These are phyloP conservation scores for Heterodera schachtii DNA, from an alignment of 1,140 invertebrate genomes.

Conservation along the genomic window DNA sequence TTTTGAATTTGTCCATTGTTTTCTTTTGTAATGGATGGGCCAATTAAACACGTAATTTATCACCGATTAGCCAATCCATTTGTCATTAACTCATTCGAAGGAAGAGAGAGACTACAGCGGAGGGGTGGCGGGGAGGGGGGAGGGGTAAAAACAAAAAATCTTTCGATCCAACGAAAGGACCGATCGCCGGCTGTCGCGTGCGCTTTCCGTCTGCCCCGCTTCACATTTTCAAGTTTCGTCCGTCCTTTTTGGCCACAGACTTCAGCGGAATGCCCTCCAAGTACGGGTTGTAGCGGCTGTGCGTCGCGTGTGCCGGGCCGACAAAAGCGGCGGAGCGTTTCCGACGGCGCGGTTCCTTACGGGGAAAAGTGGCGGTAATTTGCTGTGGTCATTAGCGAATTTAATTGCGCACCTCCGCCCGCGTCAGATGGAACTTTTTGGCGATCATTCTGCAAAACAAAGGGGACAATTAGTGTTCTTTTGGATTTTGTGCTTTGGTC, in stretches of 20 bases:
- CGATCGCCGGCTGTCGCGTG: background rate
- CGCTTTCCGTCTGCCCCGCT: background rate
- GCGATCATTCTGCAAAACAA: slow-evolving; percentile 71
- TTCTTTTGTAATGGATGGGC: no score
- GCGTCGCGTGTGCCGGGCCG: slow-evolving; percentile 38
- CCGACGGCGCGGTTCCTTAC: slow-evolving; percentile 54
- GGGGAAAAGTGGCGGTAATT: slow-evolving; percentile 4
- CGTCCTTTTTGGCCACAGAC: slow-evolving; percentile 67
- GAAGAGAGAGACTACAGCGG: background rate
- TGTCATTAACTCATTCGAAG: background rate
- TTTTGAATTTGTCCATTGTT: no score
- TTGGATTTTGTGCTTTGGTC: background rate
- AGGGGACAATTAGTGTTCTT: background rate
- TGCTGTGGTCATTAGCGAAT: slow-evolving; percentile 15
- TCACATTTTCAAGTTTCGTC: slow-evolving; percentile 46
- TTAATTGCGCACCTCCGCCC: slow-evolving; percentile 67
- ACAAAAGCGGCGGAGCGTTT: slow-evolving; percentile 55
- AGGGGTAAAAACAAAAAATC: background rate
- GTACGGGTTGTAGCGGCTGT: slow-evolving; percentile 57
- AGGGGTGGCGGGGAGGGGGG: no score
- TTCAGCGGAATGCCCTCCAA: slow-evolving; percentile 66
- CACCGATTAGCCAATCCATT: no score
- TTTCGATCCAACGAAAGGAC: no score
- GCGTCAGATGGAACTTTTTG: slow-evolving; percentile 77
- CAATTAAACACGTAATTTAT: no score